Evolutionary conservation across 2,888 invertebrate species (phyloP).

Genomic region (Eristalis intricaria): DNA sequence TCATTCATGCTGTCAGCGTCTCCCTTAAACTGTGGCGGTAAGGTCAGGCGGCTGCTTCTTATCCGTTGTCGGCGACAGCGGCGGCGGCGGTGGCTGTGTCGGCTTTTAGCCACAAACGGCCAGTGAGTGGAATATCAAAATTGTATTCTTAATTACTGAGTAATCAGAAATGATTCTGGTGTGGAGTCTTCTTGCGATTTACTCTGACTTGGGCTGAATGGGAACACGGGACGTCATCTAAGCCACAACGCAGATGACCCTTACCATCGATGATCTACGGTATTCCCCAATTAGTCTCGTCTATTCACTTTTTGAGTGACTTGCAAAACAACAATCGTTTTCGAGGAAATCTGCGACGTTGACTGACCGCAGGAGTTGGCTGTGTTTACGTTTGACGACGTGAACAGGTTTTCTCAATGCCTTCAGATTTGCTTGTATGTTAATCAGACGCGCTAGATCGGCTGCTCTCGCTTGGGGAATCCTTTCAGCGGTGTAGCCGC

Average conservation of each 20-base stretch:
- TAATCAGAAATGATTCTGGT: neutral
- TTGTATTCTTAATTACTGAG: neutral
- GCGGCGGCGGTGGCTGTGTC: neutral
- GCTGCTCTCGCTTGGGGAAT: neutral
- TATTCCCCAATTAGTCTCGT: neutral
- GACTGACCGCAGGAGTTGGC: neutral
- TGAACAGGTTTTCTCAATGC: neutral
- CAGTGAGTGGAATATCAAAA: neutral
- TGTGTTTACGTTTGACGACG: neutral
- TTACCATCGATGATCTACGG: neutral
- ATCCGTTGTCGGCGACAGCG: neutral
- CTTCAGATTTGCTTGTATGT: neutral
- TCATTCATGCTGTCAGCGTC: neutral
- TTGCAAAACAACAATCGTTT: neutral
- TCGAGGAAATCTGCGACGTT: neutral
- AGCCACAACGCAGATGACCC: neutral
- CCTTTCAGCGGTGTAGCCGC: neutral
- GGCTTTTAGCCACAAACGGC: neutral
- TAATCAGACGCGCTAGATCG: neutral
- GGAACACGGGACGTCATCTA: neutral
- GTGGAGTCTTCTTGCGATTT: too few species aligned
- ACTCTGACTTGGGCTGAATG: neutral
- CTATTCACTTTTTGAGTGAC: neutral
- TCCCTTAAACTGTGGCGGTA: neutral
- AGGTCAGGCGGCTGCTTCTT: neutral